A percentile compares a stretch with the other conserved stretches of the same genome.
These are phyloP conservation scores for Mus spicilegus DNA, from an alignment of 2,113 vertebrate genomes.

Conservation along the genomic window DNA sequence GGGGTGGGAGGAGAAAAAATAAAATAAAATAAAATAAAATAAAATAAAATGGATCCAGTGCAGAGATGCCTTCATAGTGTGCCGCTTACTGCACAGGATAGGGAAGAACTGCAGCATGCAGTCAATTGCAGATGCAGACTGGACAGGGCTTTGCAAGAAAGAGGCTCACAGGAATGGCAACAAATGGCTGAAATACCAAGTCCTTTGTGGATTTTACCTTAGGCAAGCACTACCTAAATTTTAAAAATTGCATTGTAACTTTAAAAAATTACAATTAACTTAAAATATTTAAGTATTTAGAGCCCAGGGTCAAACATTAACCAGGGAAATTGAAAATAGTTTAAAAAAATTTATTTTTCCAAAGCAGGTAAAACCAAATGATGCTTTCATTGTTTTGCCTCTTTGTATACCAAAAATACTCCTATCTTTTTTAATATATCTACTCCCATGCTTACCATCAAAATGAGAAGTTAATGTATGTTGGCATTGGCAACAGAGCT, in stretches of 20 bases:
- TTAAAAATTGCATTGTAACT: neutral
- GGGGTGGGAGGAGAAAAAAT: no score
- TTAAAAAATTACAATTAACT: neutral
- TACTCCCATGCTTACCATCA: conserved; percentile 13
- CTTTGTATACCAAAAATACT: neutral
- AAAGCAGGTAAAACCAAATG: neutral
- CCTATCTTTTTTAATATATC: neutral
- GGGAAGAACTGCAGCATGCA: neutral
- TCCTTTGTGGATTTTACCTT: neutral
- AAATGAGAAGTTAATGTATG: neutral
- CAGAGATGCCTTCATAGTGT: neutral
- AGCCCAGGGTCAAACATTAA: neutral
- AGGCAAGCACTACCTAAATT: neutral
- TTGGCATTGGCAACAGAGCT: neutral
- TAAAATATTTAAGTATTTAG: conserved; percentile 1
- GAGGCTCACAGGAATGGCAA: neutral
- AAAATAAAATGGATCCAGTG: neutral
- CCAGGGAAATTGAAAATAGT: neutral
- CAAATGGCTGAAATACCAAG: neutral
- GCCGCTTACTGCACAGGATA: neutral
- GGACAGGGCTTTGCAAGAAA: neutral
- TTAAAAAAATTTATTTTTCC: neutral
- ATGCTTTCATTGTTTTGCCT: conserved; percentile 8
- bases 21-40: no score
- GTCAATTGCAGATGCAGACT: neutral